A percentile compares a stretch with the other conserved stretches of the same genome.
Evolutionary conservation across 2,888 invertebrate genomes (phyloP).

Genomic region (Crocallis elinguaria): DNA sequence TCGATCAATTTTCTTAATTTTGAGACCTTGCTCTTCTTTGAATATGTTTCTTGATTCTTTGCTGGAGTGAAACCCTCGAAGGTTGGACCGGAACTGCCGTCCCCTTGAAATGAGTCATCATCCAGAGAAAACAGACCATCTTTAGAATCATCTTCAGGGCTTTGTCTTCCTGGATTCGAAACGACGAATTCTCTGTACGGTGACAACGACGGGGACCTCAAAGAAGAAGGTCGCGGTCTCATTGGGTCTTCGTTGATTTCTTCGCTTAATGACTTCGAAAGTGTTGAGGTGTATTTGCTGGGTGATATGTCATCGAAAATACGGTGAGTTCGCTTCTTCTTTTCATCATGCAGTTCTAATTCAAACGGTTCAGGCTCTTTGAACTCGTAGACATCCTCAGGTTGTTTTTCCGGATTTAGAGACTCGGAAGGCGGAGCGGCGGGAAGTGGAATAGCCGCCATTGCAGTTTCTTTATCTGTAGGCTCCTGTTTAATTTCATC

Average conservation of each 20-base stretch:
- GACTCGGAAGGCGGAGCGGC: conserved; percentile 51
- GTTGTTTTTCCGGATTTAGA: conserved; percentile 66
- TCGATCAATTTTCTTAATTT: conserved; percentile 77
- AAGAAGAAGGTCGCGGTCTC: conserved; percentile 58
- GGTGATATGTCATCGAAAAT: conserved; percentile 82
- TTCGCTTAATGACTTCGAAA: conserved; percentile 81
- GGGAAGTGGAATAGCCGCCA: conserved; percentile 39
- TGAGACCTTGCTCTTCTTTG: conserved; percentile 78
- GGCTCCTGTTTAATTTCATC: conserved; percentile 70
- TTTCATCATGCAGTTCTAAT: conserved; percentile 88
- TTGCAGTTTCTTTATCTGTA: conserved; percentile 52
- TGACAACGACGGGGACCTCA: conserved; percentile 74
- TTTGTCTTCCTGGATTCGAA: conserved; percentile 84
- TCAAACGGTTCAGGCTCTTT: conserved; percentile 96
- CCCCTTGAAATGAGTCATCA: conserved; percentile 86
- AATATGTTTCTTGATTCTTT: conserved; percentile 83
- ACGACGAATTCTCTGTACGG: conserved; percentile 73
- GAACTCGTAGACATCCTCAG: conserved; percentile 92
- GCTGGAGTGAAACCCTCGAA: conserved; percentile 85
- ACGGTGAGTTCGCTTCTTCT: conserved; percentile 79
- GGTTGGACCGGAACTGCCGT: conserved; percentile 78
- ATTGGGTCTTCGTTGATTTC: conserved; percentile 81
- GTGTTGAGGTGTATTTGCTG: conserved; percentile 74
- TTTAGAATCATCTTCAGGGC: conserved; percentile 86
- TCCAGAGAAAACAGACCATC: conserved; percentile 85